A percentile compares a stretch with the other conserved stretches of the same genome.
These are phyloP conservation scores for Cancer borealis DNA, from an alignment of 2,888 invertebrate species.

Conservation along the genomic window DNA sequence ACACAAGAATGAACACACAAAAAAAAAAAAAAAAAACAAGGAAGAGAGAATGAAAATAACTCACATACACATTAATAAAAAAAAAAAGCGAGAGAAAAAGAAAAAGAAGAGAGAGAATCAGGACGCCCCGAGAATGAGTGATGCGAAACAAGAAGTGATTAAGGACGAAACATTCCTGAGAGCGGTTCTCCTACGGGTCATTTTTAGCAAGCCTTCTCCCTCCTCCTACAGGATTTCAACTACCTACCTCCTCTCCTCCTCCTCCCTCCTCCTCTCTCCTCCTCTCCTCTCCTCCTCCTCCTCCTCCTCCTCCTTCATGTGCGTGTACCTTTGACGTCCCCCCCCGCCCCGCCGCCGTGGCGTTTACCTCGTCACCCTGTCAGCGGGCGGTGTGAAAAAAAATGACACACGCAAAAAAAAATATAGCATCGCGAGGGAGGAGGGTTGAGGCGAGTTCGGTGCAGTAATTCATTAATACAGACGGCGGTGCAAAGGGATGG, in stretches of 20 bases:
- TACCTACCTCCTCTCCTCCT: background rate
- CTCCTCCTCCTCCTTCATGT: background rate
- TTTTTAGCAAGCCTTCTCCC: background rate
- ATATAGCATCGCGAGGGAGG: background rate
- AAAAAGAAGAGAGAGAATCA: background rate
- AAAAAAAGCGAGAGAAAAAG: background rate
- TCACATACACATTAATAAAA: background rate
- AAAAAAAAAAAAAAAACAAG: background rate
- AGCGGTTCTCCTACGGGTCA: background rate
- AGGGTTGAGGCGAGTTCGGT: background rate
- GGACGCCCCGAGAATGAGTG: background rate
- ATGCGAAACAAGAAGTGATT: conserved; percentile 33
- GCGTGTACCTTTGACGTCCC: background rate
- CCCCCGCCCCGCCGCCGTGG: background rate
- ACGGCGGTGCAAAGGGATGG: background rate
- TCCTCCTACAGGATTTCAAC: background rate
- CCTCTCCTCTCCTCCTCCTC: background rate
- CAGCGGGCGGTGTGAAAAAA: background rate
- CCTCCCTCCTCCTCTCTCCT: background rate
- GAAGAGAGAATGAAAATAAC: background rate
- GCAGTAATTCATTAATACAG: conserved; percentile 1
- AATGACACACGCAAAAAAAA: background rate
- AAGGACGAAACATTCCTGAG: conserved; percentile 7
- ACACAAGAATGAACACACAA: background rate
- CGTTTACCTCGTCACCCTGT: conserved; percentile 5